Evolutionary conservation across 2,888 invertebrate species (phyloP), one percentile per base, ranked within the genome.

Genomic region (Conus canariensis): DNA sequence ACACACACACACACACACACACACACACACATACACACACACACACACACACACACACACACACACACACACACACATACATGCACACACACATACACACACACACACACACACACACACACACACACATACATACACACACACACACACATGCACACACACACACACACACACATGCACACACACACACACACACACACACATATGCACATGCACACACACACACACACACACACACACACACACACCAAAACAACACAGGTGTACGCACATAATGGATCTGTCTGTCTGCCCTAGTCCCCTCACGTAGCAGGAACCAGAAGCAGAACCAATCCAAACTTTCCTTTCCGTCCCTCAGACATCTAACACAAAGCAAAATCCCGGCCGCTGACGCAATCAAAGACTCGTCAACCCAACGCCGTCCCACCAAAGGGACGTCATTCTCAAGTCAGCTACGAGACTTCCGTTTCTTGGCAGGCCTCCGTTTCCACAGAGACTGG

Each of bases 171-270:
- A 74, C 74, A 74, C 74, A 74, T 3, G 1, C 16, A 74, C 74
- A n/a, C 74, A 19, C 19, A 74, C 19, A 74, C 74, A 74, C n/a
- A 19, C 16, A 74, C 74, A 8, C 74, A n/a, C 74, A 19, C n/a
- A 45, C 30, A 80, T 9, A n/a, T 16, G 16, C 80, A 74, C 74
- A 10, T 4, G n/a, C 80, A 4, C 45, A 16, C 30, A 25, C 45
- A 12, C 80, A 80, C 80, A 80, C 80, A 25, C 80, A 74, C 74
- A 74, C 74, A n/a, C 74, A 74, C 74, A 74, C 74, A 74, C 74
- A 74, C n/a, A 74, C 74, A 74, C 74, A 74, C 74, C n/a, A n/a
- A 74, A 10, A 74, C 74, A 74, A 45, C 45, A 45, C 45, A 45
- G 45, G 45, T 45, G 45, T 45, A 45, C 45, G 45, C 45, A 45